These are phyloP conservation scores for Tribolium madens DNA, from an alignment of 1,140 invertebrate species.

Conservation along the genomic window DNA sequence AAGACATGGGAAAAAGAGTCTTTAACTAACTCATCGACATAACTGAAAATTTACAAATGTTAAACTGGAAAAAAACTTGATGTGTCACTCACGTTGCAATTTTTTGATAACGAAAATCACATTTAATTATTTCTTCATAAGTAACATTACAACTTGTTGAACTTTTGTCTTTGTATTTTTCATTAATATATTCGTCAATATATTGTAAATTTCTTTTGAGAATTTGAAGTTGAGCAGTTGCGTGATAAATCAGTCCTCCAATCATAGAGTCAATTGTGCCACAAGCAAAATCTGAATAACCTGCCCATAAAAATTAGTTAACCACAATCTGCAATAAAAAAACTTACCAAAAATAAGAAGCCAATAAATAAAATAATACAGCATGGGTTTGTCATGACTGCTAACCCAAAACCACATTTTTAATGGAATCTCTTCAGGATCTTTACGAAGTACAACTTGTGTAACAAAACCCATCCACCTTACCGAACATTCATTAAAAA, in stretches of 20 bases:
- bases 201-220: conserved; percentile 55
- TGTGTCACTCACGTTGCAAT: conserved; percentile 52
- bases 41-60: conserved; percentile 34
- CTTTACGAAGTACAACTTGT: background rate
- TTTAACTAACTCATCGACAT: background rate
- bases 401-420: background rate
- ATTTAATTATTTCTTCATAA: conserved; percentile 49
- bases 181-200: conserved; percentile 14
- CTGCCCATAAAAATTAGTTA: background rate
- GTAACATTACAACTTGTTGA: background rate
- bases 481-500: background rate
- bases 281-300: background rate
- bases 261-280: background rate
- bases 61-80: background rate
- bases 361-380: background rate
- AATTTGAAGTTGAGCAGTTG: conserved; percentile 56
- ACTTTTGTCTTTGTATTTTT: conserved; percentile 38
- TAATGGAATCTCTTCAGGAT: background rate
- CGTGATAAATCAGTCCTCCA: background rate
- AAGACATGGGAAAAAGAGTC: background rate
- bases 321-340: no score
- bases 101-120: conserved; percentile 54
- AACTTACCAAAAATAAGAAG: background rate
- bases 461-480: background rate
- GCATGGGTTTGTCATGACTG: background rate